Base-by-base conservation (phyloP, 2,113 vertebrate species). In the Psilopogon haemacephalus region DNA sequence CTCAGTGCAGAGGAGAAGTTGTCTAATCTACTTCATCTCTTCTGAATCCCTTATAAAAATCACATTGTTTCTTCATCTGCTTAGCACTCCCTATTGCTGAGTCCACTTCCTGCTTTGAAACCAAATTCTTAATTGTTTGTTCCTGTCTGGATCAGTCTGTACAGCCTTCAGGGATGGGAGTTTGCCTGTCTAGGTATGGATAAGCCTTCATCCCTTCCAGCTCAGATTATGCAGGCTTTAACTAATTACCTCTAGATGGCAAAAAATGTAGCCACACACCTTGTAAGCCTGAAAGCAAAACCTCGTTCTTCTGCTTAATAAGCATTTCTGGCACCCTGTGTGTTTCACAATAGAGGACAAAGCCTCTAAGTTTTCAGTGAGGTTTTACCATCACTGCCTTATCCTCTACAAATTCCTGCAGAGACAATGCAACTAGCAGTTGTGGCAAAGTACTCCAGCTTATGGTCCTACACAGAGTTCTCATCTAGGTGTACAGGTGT, bases 91-190 rank as follows among this genome's bases (percentile, higher is more conserved):
- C 9, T 4, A 6, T 90, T 84, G 40, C 77, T 65, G 80, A 86
- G 30, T 72, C 80, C 40, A 21, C 73, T 94, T 96, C 84, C 94
- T 95, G 77, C 92, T 92, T 84, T 82, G 67, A 81, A 93, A 82
- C 63, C 26, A 40, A 84, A 50, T 82, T 81, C n/a, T 11, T 93
- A 90, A 90, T 92, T 94, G 86, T 90, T 91, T 88, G 92, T 73
- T 96, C 88, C 90, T 76, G 65, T 86, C 73, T 93, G 63, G 55
- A 72, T 93, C 65, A 92, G 88, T 54, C 88, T 37, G 58, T 58
- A 73, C 88, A 94, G 63, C 92, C 88, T 92, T 94, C 77, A 30
- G 92, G 94, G 86, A 37, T 75, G 77, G 84, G 92, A 89, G 84
- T 88, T 86, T 78, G 63, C 73, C 84, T 72, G 30, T 24, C 77